Evolutionary conservation across 2,113 vertebrate genomes (phyloP).

Genomic region (Oryctolagus cuniculus): mOryCun1.1 NC_091447.1:45949501-45950000

Average conservation of each 20-base stretch:
- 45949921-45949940: neutral
- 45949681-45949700: neutral
- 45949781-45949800: neutral
- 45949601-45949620: neutral
- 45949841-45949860: neutral
- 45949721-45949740: neutral
- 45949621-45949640: neutral
- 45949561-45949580: neutral
- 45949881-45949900: neutral
- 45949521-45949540: neutral
- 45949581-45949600: neutral
- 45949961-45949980: no score
- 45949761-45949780: neutral
- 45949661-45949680: neutral
- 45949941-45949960: no score
- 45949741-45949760: neutral
- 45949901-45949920: neutral
- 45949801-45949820: neutral
- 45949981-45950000: neutral
- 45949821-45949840: neutral
- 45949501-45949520: neutral
- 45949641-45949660: neutral
- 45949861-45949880: neutral
- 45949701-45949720: neutral
- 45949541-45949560: no score